Evolutionary conservation across 1,140 invertebrate species (phyloP), one percentile per base, ranked within the genome.

Genomic region (Aphis gossypii): DNA sequence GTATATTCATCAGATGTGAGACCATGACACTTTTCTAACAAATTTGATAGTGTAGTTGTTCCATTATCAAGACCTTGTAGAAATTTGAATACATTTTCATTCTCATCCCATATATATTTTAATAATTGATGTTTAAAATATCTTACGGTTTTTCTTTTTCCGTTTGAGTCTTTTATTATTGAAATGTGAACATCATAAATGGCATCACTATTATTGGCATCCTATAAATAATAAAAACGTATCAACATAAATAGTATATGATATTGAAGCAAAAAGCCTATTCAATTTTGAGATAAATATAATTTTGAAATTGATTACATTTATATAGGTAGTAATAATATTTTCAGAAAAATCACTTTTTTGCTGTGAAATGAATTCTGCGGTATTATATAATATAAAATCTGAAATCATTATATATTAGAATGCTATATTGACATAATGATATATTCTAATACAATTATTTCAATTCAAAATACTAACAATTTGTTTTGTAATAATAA

Each of bases 41-140:
- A 51, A 30, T 93, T 94, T 82, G 83, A 88, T 18, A 94, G 54
- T 25, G 88, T 76, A 48, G 86, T 90, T 54, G 87, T 90, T n/a
- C 93, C 93, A 83, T 94, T 94, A 35, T 90, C 88, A 20, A 93
- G 82, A 30, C 92, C 93, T 91, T 93, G 94, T 46, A 94, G 86
- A 56, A 93, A 82, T 51, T 82, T 86, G 68, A 94, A 94, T 56
- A 35, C 91, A 23, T 93, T 93, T 68, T 88, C 46, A 46, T 54
- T n/a, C 11, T 93, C 86, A n/a, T 76, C 93, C 94, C 94, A 94
- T 84, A 94, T 44, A 44, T 93, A 93, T 51, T 93, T 93, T 25
- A 93, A 51, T 56, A 94, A 83, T 90, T 94, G 94, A 93, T 94
- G 91, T 25, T 82, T 89, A 54, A 94, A 94, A 90, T 93, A 92